Conservation (phyloP, 2,888 invertebrate species). For the Acrobasis repandana region DNA sequence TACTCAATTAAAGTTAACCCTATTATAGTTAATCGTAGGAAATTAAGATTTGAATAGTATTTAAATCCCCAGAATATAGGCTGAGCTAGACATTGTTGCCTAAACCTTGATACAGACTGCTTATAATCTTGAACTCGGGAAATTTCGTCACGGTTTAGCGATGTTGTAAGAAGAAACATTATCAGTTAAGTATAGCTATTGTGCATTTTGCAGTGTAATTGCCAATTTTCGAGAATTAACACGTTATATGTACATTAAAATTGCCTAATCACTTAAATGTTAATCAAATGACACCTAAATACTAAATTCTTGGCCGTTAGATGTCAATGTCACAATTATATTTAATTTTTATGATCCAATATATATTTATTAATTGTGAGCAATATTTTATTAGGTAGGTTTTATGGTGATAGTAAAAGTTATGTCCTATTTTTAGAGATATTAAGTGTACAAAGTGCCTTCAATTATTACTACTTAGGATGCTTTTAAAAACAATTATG, state of each 20-base stretch:
- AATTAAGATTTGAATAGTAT: slow-evolving; percentile 5
- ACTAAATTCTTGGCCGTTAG: background rate
- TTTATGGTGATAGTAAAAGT: too few relatives aligned
- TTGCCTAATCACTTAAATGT: background rate
- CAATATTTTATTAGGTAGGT: background rate
- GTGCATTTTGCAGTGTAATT: background rate
- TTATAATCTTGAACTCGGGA: slow-evolving; percentile 19
- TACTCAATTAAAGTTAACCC: background rate
- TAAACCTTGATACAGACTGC: slow-evolving; percentile 10
- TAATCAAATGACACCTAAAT: background rate
- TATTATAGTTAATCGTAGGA: slow-evolving; percentile 14
- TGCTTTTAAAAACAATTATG: too few relatives aligned
- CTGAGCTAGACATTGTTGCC: slow-evolving; percentile 2
- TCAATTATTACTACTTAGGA: too few relatives aligned
- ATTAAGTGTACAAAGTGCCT: too few relatives aligned
- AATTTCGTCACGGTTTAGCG: slow-evolving; percentile 10
- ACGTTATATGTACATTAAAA: background rate
- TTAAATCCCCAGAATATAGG: background rate
- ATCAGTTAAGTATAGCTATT: background rate
- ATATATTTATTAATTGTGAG: background rate
- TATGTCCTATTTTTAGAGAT: too few relatives aligned
- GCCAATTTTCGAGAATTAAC: slow-evolving; percentile 1
- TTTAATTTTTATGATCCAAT: background rate
- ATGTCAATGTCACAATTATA: background rate
- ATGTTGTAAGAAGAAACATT: slow-evolving; percentile 10